phyloP scores from a whole-genome alignment of 2,113 vertebrate species.

The Triplophysa dalaica region DNA sequence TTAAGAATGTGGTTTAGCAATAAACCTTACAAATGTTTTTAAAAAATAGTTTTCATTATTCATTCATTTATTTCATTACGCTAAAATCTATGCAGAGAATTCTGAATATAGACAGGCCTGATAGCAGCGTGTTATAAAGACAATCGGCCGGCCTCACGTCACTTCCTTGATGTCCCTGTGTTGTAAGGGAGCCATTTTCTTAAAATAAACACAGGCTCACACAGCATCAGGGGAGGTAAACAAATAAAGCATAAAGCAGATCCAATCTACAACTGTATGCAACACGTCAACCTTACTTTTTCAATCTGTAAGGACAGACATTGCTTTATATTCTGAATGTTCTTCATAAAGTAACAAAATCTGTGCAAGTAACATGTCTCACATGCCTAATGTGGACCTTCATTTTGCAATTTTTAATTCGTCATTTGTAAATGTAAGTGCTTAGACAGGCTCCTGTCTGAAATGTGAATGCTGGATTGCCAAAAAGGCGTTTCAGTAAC shows the following conservation, averaged over 20 bases:
- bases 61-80: too few relatives aligned
- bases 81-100: background rate
- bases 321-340: background rate
- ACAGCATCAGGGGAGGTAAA: constrained; percentile 26
- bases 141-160: constrained; percentile 2
- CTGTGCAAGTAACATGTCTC: constrained; percentile 1
- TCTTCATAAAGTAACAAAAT: background rate
- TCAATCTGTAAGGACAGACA: background rate
- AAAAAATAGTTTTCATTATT: background rate
- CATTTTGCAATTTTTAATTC: background rate
- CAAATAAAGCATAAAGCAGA: constrained; percentile 27
- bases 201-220: constrained; percentile 18
- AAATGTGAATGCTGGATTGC: constrained; percentile 63
- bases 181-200: constrained; percentile 46
- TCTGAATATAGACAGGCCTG: background rate
- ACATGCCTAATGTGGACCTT: background rate
- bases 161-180: constrained; percentile 29
- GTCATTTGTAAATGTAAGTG: background rate
- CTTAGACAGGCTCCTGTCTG: constrained; percentile 37
- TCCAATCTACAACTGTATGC: constrained; percentile 16
- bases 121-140: constrained; percentile 8
- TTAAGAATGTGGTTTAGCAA: background rate
- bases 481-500: constrained; percentile 77
- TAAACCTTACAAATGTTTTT: background rate
- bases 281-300: constrained; percentile 31